Evolutionary conservation across 2,797 vertebrate species (phyloP).

Genomic region (Coregonus suidteri): DNA sequence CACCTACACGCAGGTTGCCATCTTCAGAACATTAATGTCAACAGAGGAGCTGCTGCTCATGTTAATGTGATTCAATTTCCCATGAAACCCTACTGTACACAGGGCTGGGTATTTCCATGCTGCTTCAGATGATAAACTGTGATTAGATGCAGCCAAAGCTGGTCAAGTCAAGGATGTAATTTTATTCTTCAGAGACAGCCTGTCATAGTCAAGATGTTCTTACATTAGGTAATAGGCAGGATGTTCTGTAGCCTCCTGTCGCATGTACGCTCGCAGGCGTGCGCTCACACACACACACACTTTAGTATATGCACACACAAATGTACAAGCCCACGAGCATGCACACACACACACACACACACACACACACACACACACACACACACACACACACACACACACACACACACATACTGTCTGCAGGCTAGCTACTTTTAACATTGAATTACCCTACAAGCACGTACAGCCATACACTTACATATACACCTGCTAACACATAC

Average conservation of each 20-base stretch:
- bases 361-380: background rate
- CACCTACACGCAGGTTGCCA: constrained; percentile 24
- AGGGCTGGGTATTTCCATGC: constrained; percentile 46
- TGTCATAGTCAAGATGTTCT: constrained; percentile 10
- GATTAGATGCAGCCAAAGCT: constrained; percentile 48
- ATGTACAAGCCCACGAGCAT: too few species aligned
- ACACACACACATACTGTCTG: background rate
- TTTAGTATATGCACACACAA: too few species aligned
- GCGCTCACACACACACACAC: constrained; percentile 13
- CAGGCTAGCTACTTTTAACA: background rate
- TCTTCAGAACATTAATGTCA: constrained; percentile 26
- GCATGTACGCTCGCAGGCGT: constrained; percentile 13
- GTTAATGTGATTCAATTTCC: constrained; percentile 8
- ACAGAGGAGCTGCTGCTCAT: too few species aligned
- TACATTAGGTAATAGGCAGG: constrained; percentile 4
- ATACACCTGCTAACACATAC: background rate
- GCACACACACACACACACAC: background rate
- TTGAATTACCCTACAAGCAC: background rate
- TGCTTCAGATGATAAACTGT: constrained; percentile 55
- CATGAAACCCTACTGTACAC: constrained; percentile 37
- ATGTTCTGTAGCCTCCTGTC: background rate
- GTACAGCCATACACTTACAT: background rate
- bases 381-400: background rate
- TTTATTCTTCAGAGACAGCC: constrained; percentile 34
- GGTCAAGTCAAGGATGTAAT: constrained; percentile 43